Evolutionary conservation across 2,797 vertebrate genomes (phyloP).

Genomic region (Perodicticus potto): DNA sequence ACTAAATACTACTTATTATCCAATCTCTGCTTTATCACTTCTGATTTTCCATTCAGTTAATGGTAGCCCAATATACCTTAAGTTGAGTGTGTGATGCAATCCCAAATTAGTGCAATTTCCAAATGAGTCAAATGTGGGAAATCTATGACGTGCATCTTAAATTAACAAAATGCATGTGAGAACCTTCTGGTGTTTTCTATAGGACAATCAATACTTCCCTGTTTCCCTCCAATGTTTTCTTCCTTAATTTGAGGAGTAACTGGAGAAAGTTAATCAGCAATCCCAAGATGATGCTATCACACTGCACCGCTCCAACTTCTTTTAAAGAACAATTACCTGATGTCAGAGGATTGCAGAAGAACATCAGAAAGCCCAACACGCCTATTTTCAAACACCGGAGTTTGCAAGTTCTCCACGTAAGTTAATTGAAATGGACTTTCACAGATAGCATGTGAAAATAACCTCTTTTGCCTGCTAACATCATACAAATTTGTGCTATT

Average conservation of each 20-base stretch:
- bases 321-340: background rate
- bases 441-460: background rate
- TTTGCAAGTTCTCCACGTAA: background rate
- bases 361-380: fast-evolving
- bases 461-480: background rate
- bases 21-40: background rate
- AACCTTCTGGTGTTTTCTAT: background rate
- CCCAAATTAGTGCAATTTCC: background rate
- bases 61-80: background rate
- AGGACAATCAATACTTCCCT: background rate
- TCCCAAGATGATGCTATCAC: background rate
- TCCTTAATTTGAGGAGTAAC: background rate
- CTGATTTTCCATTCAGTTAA: background rate
- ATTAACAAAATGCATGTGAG: background rate
- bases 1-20: background rate
- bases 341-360: background rate
- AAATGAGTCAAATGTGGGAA: background rate
- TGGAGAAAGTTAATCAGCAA: background rate
- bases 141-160: background rate
- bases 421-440: background rate
- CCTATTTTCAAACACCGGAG: background rate
- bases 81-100: background rate
- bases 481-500: background rate
- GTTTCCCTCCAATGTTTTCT: background rate
- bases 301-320: background rate